Evolutionary conservation across 2,888 invertebrate species (phyloP).

Genomic region (Callyntrura guangdongensis): DNA sequence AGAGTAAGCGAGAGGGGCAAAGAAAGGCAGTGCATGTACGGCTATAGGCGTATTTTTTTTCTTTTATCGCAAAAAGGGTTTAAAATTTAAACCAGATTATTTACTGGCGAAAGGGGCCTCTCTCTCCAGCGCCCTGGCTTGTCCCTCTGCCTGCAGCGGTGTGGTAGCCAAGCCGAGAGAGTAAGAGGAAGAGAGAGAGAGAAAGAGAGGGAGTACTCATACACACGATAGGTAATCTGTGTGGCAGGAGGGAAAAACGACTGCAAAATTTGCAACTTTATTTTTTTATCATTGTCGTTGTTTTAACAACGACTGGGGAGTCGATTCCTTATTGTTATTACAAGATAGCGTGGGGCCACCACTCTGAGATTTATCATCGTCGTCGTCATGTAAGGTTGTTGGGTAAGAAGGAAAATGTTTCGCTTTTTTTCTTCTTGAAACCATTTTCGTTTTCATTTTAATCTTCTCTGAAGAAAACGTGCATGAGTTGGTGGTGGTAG

Average conservation of each 20-base stretch:
- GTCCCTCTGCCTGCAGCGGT: not conserved
- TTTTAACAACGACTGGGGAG: no score
- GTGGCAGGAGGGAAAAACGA: no score
- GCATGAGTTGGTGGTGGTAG: not conserved
- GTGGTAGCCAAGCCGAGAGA: no score
- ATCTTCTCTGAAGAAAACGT: not conserved
- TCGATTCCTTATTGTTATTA: no score
- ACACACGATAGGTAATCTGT: no score
- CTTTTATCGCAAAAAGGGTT: slow-evolving; percentile 15
- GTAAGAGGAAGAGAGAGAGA: no score
- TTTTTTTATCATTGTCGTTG: not conserved
- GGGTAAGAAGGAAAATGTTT: no score
- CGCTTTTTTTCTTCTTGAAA: not conserved
- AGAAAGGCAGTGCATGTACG: not conserved
- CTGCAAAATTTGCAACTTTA: not conserved
- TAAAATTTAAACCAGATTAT: slow-evolving; percentile 22
- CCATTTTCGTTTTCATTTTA: slow-evolving; percentile 1
- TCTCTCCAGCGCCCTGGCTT: not conserved
- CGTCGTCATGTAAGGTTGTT: no score
- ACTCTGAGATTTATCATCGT: no score
- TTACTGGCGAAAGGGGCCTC: not conserved
- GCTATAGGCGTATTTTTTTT: not conserved
- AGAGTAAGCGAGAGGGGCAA: no score
- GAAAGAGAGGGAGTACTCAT: not conserved
- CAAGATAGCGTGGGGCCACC: no score